Evolutionary conservation across 2,888 invertebrate genomes (phyloP).

Genomic region (Tethea ocularis): DNA sequence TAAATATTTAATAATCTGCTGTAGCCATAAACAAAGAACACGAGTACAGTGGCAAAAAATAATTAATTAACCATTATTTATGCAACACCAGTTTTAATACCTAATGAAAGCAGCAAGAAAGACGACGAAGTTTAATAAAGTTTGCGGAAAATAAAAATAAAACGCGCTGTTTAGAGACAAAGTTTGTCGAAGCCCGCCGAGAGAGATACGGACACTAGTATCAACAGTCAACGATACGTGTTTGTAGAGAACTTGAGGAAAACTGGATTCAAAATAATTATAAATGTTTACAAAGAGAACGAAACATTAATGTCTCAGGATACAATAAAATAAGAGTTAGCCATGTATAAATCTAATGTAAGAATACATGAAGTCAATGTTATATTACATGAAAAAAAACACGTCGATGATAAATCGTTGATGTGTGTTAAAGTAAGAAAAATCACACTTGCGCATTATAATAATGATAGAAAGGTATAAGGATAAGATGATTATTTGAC

Average conservation of each 20-base stretch:
- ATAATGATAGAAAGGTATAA: too few species aligned
- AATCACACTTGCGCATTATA: too few species aligned
- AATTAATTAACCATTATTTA: conserved; percentile 38
- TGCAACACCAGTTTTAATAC: conserved; percentile 41
- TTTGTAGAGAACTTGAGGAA: conserved; percentile 16
- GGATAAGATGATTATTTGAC: too few species aligned
- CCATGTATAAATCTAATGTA: too few species aligned
- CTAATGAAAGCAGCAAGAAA: conserved; percentile 42
- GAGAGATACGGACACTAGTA: conserved; percentile 24
- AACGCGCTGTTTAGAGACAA: conserved; percentile 48
- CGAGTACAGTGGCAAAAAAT: conserved; percentile 15
- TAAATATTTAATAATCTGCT: not conserved
- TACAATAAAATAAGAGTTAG: too few species aligned
- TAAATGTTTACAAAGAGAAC: not conserved
- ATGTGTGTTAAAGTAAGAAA: too few species aligned
- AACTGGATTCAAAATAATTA: not conserved
- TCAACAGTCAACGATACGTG: conserved; percentile 28
- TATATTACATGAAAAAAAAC: too few species aligned
- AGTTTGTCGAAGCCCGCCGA: conserved; percentile 31
- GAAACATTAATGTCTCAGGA: too few species aligned
- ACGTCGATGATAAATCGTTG: too few species aligned
- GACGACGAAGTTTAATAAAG: conserved; percentile 46
- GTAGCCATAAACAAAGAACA: not conserved
- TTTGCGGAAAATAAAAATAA: conserved; percentile 39
- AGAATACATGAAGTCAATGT: too few species aligned